Evolutionary conservation across 2,113 vertebrate species (phyloP).

Genomic region (Ochotona curzoniae): DNA sequence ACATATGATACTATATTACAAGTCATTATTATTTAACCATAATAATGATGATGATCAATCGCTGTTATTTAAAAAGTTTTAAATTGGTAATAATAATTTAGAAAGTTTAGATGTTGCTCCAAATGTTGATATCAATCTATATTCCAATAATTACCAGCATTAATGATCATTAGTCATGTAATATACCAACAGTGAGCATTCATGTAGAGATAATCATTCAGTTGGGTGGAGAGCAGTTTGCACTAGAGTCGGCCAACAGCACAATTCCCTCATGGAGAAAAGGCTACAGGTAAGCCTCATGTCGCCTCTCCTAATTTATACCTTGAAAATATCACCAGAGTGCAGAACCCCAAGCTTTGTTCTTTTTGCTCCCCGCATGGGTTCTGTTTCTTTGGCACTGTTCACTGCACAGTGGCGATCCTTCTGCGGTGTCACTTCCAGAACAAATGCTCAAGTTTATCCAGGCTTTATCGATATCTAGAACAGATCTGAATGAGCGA

Average conservation of each 20-base stretch:
- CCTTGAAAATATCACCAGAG: background rate
- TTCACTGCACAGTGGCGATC: background rate
- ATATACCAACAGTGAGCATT: constrained; percentile 55
- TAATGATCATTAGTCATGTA: constrained; percentile 64
- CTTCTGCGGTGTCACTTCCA: background rate
- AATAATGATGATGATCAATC: constrained; percentile 66
- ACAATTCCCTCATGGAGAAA: constrained; percentile 43
- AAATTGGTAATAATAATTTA: constrained; percentile 67
- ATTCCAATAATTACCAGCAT: constrained; percentile 68
- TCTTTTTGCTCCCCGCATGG: background rate
- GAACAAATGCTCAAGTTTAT: background rate
- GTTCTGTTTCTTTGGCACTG: background rate
- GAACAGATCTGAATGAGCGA: background rate
- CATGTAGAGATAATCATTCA: constrained; percentile 31
- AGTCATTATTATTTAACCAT: constrained; percentile 61
- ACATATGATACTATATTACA: constrained; percentile 44
- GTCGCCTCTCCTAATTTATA: background rate
- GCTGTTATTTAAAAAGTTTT: constrained; percentile 68
- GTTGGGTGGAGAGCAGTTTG: constrained; percentile 40
- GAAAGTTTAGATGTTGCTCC: constrained; percentile 62
- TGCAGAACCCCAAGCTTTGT: background rate
- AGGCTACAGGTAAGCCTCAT: background rate
- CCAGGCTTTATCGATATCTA: background rate
- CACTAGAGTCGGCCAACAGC: background rate
- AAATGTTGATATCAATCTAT: constrained; percentile 67